A percentile compares a stretch with the other conserved stretches of the same genome.
These are phyloP conservation scores for Delia radicum DNA, from an alignment of 1,140 invertebrate species.

Conservation along the genomic window DNA sequence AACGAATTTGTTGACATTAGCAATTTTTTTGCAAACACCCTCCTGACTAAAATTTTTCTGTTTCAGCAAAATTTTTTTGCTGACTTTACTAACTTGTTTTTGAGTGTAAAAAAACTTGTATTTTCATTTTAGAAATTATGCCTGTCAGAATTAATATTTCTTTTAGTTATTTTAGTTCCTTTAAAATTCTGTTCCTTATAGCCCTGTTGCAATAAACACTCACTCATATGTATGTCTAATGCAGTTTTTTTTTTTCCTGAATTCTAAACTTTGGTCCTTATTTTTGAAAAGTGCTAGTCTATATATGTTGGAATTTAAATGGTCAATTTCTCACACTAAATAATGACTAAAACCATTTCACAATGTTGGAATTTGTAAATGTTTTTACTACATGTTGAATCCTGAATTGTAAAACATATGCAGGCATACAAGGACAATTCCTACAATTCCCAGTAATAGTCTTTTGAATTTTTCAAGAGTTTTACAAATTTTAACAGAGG, in stretches of 20 bases:
- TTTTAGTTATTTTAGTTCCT: too few relatives aligned
- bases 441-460: neutral
- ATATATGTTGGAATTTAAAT: conserved; percentile 37
- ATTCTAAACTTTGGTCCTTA: neutral
- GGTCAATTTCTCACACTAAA: conserved; percentile 56
- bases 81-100: too few relatives aligned
- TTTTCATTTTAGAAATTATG: too few relatives aligned
- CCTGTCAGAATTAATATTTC: too few relatives aligned
- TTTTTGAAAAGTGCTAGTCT: neutral
- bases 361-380: neutral
- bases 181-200: neutral
- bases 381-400: neutral
- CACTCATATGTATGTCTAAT: neutral
- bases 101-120: too few relatives aligned
- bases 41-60: too few relatives aligned
- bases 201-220: neutral
- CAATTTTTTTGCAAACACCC: too few relatives aligned
- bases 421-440: neutral
- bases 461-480: neutral
- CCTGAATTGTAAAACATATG: neutral
- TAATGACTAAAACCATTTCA: conserved; percentile 34
- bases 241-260: neutral
- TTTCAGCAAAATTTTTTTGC: too few relatives aligned
- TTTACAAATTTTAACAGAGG: neutral
- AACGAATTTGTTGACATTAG: too few relatives aligned